Evolutionary conservation across 1,140 invertebrate species (phyloP), one percentile per base, ranked within the genome.

Genomic region (Panulirus ornatus): DNA sequence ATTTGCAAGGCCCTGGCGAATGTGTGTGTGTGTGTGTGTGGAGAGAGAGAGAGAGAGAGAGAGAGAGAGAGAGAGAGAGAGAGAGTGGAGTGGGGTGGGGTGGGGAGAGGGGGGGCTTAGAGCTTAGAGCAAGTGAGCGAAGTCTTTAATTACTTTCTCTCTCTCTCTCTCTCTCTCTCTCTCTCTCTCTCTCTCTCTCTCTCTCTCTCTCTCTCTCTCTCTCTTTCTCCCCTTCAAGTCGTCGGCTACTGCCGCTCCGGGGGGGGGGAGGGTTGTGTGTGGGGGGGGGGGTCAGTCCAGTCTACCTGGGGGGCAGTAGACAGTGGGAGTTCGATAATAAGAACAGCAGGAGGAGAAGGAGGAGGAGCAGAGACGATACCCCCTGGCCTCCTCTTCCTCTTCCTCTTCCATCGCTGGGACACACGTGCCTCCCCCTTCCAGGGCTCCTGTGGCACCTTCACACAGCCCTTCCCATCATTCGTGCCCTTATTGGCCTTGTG

Each of bases 211-310:
- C 73, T 76, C 16, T n/a, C n/a, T 42, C 40, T 76, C 73, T 11
- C 19, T 76, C 73, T 38, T 44, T 42, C 73, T 38, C 42, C 44
- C 71, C 71, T 36, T 75, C 71, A n/a, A n/a, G n/a, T n/a, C n/a
- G n/a, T n/a, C n/a, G n/a, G n/a, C n/a, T n/a, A n/a, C n/a, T n/a
- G n/a, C n/a, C n/a, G n/a, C n/a, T n/a, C n/a, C n/a, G n/a, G n/a
- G n/a, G n/a, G n/a, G n/a, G n/a, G n/a, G n/a, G n/a, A n/a, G n/a
- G n/a, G n/a, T n/a, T n/a, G n/a, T n/a, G n/a, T n/a, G n/a, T n/a
- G n/a, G n/a, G n/a, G n/a, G n/a, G n/a, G n/a, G n/a, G n/a, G n/a
- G n/a, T n/a, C n/a, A n/a, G n/a, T n/a, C n/a, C n/a, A n/a, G n/a
- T n/a, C n/a, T n/a, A n/a, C n/a, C n/a, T n/a, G n/a, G n/a, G n/a